Percentiles rank a stretch among this genome's conserved stretches.
Conservation (phyloP, 2,113 vertebrate species). For the Laterallus jamaicensis region DNA sequence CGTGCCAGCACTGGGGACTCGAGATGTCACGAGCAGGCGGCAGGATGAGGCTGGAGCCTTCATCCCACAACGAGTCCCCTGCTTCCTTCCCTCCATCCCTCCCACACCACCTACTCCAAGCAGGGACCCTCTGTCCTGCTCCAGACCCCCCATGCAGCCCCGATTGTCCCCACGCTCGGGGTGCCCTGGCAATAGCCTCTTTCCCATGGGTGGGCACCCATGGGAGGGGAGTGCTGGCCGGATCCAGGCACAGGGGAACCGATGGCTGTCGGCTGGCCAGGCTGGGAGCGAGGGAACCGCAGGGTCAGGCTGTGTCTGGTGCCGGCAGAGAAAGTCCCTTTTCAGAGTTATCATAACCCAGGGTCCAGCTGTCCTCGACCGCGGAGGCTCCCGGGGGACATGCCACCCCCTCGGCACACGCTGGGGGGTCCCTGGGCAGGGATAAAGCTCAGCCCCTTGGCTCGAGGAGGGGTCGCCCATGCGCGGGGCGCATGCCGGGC, state of each 20-base stretch:
- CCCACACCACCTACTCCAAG: rapidly evolving
- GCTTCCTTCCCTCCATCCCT: not conserved
- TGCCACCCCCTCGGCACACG: rapidly evolving
- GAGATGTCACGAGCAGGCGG: not conserved
- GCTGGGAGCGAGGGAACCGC: not conserved
- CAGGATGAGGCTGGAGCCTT: not conserved
- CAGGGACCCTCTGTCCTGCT: not conserved
- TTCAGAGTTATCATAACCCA: not conserved
- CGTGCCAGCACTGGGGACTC: not conserved
- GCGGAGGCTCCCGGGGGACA: not conserved
- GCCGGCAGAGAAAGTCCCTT: not conserved
- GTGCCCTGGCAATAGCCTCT: not conserved
- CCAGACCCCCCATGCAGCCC: not conserved
- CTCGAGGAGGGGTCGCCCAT: rapidly evolving
- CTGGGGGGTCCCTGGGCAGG: not conserved
- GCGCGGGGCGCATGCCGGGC: not conserved
- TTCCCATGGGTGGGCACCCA: not conserved
- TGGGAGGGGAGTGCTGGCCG: rapidly evolving
- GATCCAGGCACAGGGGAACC: not conserved
- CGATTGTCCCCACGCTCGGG: rapidly evolving
- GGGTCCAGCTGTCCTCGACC: not conserved
- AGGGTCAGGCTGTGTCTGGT: not conserved
- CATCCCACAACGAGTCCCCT: not conserved
- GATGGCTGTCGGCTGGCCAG: not conserved
- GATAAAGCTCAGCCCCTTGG: not conserved